Conservation (phyloP, 2,797 vertebrate genomes). For the Parauchenoglanis punctatus region DNA sequence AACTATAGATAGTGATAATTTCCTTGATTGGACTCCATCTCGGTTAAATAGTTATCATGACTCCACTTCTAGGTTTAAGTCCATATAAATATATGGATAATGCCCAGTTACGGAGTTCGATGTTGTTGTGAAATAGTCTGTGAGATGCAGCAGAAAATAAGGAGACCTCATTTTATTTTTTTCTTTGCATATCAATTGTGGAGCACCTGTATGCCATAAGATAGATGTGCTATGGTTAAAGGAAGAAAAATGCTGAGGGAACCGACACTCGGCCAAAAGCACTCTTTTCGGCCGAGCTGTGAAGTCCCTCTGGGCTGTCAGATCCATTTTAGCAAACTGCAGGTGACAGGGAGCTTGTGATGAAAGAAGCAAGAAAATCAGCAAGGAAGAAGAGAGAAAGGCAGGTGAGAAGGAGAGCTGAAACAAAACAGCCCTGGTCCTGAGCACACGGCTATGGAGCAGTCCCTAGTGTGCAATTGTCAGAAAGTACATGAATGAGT, state of each 20-base stretch:
- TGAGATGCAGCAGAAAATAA: neutral
- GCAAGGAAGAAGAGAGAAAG: constrained; percentile 38
- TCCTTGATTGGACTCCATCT: neutral
- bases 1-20: neutral
- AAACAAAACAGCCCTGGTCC: constrained; percentile 30
- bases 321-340: constrained; percentile 66
- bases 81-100: neutral
- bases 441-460: constrained; percentile 43
- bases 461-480: constrained; percentile 57
- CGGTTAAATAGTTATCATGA: neutral
- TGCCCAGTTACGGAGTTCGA: neutral
- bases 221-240: constrained; percentile 4
- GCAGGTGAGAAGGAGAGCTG: constrained; percentile 27
- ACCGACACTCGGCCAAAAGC: neutral
- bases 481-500: constrained; percentile 69
- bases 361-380: constrained; percentile 54
- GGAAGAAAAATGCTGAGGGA: neutral
- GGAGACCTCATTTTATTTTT: neutral
- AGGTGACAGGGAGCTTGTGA: constrained; percentile 47
- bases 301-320: constrained; percentile 58
- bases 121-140: too few species aligned
- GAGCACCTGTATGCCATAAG: neutral
- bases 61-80: neutral
- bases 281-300: constrained; percentile 59
- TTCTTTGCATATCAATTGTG: neutral